A percentile compares a stretch with the other conserved stretches of the same genome.
These are phyloP conservation scores for Apus apus DNA, from an alignment of 2,113 vertebrate species.

Conservation along the genomic window DNA sequence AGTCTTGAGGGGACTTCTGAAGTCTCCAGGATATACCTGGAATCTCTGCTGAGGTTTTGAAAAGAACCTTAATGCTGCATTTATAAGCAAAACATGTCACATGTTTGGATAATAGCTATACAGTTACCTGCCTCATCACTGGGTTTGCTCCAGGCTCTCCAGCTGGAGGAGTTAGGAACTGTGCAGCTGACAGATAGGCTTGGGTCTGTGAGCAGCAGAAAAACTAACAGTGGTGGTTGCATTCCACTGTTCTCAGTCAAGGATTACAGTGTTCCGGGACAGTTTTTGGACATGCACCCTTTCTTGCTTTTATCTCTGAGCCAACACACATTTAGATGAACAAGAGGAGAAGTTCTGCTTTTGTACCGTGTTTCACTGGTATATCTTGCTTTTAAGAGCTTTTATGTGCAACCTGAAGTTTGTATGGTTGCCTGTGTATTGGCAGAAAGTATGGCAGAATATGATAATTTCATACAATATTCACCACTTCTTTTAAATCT, in stretches of 20 bases:
- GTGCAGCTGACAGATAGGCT: background rate
- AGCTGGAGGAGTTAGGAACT: background rate
- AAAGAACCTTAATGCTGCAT: background rate
- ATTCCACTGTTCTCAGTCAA: background rate
- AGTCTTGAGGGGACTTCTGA: background rate
- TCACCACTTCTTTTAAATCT: background rate
- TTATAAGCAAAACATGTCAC: background rate
- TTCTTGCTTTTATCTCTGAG: background rate
- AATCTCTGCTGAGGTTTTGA: fast-evolving
- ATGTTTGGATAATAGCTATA: background rate
- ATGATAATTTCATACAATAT: background rate
- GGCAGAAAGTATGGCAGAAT: background rate
- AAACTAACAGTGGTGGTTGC: background rate
- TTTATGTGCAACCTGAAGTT: background rate
- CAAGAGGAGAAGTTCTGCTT: background rate
- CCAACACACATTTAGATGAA: background rate
- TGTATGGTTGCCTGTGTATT: background rate
- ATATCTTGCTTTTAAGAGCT: background rate
- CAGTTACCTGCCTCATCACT: background rate
- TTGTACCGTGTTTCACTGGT: background rate
- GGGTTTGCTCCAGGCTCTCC: background rate
- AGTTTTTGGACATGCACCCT: background rate
- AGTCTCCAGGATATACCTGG: background rate
- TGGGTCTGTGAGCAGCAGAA: background rate
- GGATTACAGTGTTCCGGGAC: background rate